Base-by-base conservation (phyloP, 2,888 invertebrate species). In the Sminthurinus aureus region DNA sequence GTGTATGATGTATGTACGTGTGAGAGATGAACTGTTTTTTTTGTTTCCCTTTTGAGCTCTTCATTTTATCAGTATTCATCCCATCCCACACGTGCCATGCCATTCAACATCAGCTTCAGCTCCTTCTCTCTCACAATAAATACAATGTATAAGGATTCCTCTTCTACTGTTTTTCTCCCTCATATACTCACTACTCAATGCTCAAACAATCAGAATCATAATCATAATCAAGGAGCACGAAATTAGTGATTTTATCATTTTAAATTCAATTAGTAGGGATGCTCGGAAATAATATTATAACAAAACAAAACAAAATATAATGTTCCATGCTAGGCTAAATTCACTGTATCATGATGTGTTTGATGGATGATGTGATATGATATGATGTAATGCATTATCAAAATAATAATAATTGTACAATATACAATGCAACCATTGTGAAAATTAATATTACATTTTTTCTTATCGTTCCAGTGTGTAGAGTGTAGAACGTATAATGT, bases 241-340 rank as follows among this genome's bases (percentile, higher is more conserved):
- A 71, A 71, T 71, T 71, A 71, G 24, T 24, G 71, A 71, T 71
- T 71, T 71, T 71, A 71, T 71, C 71, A 71, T 71, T 71, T 22
- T 71, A 24, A 71, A 71, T 71, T 71, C 24, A 71, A 71, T 71
- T 71, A 71, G 26, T 71, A 71, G 24, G 22, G 26, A 71, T 24
- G 26, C 26, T 24, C 24, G 8, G 71, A 71, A 71, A n/a, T 66
- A 15, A 6, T 66, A 6, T 66, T 18, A 15, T 66, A 3, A 24
- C 2, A 38, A 1, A 15, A 58, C 15, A 11, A 58, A 58, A 15
- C 15, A 58, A 58, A 58, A 58, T 58, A 18, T 15, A 58, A 58
- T 58, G 58, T 18, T 58, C 58, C 13, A 18, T 58, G 58, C 58
- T 58, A 3, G 1, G 15, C 18, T 58, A 2, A 58, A 58, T 58